Percentiles rank a stretch among this genome's conserved stretches.
Conservation (phyloP, 1,140 invertebrate species). For the Drosophila eugracilis region DNA sequence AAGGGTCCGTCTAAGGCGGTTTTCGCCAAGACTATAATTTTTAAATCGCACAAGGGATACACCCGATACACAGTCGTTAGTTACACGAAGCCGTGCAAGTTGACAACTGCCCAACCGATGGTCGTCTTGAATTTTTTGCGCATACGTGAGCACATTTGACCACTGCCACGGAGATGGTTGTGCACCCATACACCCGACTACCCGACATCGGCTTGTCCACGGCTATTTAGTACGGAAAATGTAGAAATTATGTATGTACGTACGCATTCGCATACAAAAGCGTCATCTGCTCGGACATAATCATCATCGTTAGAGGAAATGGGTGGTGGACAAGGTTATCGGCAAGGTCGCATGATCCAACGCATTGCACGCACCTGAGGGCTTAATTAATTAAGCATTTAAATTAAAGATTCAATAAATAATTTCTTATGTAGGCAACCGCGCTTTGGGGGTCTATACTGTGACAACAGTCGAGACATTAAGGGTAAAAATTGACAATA, state of each 20-base stretch:
- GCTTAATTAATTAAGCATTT: slow-evolving; percentile 76
- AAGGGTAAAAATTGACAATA: slow-evolving; percentile 65
- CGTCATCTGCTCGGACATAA: slow-evolving; percentile 18
- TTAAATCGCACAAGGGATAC: slow-evolving; percentile 66
- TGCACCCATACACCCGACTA: slow-evolving; percentile 1
- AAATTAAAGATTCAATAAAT: slow-evolving; percentile 81
- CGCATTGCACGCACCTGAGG: background rate
- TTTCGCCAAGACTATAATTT: slow-evolving; percentile 67
- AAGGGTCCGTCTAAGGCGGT: too few species aligned
- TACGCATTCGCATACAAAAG: slow-evolving; percentile 12
- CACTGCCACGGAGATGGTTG: slow-evolving; percentile 15
- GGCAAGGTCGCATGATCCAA: slow-evolving; percentile 58
- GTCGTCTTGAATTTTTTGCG: slow-evolving; percentile 59
- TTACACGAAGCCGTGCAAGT: slow-evolving; percentile 57
- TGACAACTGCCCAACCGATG: slow-evolving; percentile 20
- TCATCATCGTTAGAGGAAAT: slow-evolving; percentile 1
- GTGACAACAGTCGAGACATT: slow-evolving; percentile 16
- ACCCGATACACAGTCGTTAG: slow-evolving; percentile 11
- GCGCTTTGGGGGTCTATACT: background rate
- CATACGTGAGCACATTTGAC: slow-evolving; percentile 69
- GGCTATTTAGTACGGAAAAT: slow-evolving; percentile 78
- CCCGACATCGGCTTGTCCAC: slow-evolving; percentile 54
- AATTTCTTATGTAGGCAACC: slow-evolving; percentile 31
- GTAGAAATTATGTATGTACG: slow-evolving; percentile 63
- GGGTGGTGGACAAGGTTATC: slow-evolving; percentile 57